Evolutionary conservation across 2,888 invertebrate genomes (phyloP).

Genomic region (Eupithecia subfuscata): DNA sequence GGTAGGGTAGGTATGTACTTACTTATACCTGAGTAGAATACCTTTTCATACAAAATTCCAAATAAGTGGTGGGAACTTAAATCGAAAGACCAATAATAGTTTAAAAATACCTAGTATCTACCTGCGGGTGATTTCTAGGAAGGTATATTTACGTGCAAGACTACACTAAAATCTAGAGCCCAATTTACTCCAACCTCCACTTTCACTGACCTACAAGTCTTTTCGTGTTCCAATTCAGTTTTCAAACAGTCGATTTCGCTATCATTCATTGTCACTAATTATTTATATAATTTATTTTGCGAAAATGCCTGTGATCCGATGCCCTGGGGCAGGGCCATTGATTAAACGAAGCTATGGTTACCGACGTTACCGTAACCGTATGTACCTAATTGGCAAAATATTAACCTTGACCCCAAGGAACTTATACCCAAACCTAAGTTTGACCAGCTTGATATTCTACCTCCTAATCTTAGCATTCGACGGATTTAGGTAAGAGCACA

Average conservation of each 20-base stretch:
- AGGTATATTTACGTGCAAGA: constrained; percentile 13
- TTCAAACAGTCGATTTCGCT: constrained; percentile 77
- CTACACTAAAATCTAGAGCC: constrained; percentile 15
- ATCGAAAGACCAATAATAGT: background rate
- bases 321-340: constrained; percentile 86
- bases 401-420: constrained; percentile 26
- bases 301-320: constrained; percentile 35
- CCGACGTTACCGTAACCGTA: constrained; percentile 31
- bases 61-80: background rate
- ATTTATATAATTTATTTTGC: constrained; percentile 34
- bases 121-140: background rate
- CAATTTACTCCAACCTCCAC: constrained; percentile 19
- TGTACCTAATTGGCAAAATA: constrained; percentile 14
- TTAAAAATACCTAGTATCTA: background rate
- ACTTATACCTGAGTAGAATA: background rate
- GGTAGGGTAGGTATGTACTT: too few relatives aligned
- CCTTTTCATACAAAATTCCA: background rate
- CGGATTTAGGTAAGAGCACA: too few relatives aligned
- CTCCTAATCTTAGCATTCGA: too few relatives aligned
- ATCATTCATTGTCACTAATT: constrained; percentile 65
- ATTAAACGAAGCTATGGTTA: constrained; percentile 51
- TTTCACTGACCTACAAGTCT: constrained; percentile 70
- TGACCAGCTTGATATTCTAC: too few relatives aligned
- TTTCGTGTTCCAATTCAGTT: constrained; percentile 79
- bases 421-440: too few relatives aligned